These are phyloP conservation scores for Dasysyrphus albostriatus DNA, from an alignment of 2,888 invertebrate genomes.

Conservation along the genomic window DNA sequence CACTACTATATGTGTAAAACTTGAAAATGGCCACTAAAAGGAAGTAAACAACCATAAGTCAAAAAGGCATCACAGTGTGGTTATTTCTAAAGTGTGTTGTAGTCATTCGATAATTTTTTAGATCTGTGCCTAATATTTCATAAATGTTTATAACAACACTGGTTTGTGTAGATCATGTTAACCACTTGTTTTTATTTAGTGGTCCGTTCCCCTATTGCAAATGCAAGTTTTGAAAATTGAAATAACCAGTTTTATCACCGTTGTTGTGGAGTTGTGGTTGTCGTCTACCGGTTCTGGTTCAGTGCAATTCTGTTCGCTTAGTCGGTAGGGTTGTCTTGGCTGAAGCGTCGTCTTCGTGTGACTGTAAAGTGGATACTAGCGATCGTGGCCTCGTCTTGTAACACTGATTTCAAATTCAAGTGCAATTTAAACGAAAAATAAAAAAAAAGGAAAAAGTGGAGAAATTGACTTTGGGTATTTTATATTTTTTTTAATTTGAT, in stretches of 20 bases:
- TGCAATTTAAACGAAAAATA: conserved; percentile 45
- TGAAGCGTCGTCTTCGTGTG: conserved; percentile 9
- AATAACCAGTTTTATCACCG: conserved; percentile 44
- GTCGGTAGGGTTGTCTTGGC: conserved; percentile 45
- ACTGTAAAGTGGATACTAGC: conserved; percentile 7
- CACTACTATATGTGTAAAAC: too few species aligned
- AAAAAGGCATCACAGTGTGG: too few species aligned
- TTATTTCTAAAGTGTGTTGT: too few species aligned
- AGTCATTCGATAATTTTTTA: too few species aligned
- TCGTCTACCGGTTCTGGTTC: conserved; percentile 73
- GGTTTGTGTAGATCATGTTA: conserved; percentile 16
- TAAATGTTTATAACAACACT: conserved; percentile 7
- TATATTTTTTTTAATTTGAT: not conserved
- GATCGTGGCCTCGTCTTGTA: conserved; percentile 60
- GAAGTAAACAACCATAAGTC: too few species aligned
- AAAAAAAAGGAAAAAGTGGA: conserved; percentile 25
- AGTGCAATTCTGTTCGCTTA: conserved; percentile 74
- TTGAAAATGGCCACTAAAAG: too few species aligned
- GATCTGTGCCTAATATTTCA: not conserved
- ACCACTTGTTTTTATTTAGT: conserved; percentile 59
- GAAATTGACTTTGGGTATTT: conserved; percentile 31
- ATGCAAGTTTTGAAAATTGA: conserved; percentile 22
- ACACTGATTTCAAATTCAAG: conserved; percentile 62
- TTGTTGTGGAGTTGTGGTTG: conserved; percentile 32
- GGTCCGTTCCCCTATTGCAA: conserved; percentile 58